Conservation (phyloP, 1,140 invertebrate genomes). For the Gonatopus flavifemur region DNA sequence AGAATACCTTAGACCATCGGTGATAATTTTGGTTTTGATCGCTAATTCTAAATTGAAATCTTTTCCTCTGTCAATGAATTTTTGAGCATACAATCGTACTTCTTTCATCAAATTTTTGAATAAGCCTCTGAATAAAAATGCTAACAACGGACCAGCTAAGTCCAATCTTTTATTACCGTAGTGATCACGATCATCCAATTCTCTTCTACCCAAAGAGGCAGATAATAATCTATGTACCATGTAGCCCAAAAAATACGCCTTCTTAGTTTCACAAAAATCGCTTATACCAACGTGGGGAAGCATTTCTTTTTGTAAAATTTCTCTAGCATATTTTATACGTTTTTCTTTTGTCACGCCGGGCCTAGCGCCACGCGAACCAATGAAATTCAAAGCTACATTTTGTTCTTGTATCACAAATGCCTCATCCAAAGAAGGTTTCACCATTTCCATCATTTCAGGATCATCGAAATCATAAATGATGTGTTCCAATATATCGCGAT, state of each 20-base stretch:
- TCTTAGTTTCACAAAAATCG: constrained; percentile 99
- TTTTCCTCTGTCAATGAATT: constrained; percentile 97
- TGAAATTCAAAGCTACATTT: constrained; percentile 97
- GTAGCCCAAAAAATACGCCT: constrained; percentile 97
- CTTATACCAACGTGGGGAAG: constrained; percentile 98
- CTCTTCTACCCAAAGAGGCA: constrained; percentile 91
- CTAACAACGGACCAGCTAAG: constrained; percentile 92
- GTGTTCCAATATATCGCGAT: constrained; percentile 97
- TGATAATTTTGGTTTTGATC: constrained; percentile 97
- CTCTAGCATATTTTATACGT: constrained; percentile 97
- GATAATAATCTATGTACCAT: constrained; percentile 96
- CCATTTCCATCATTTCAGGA: constrained; percentile 99
- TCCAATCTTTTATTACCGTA: constrained; percentile 98
- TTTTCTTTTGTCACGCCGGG: constrained; percentile 98
- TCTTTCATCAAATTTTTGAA: constrained; percentile 95
- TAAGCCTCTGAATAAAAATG: constrained; percentile 92
- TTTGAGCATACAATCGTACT: constrained; percentile 96
- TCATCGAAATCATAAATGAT: constrained; percentile 99
- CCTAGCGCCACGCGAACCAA: constrained; percentile 91
- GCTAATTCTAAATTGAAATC: constrained; percentile 97
- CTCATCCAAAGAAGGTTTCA: constrained; percentile 97
- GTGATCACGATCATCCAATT: constrained; percentile 98
- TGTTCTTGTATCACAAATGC: constrained; percentile 99
- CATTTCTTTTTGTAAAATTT: constrained; percentile 99
- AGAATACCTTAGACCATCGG: constrained; percentile 96